phyloP scores from a whole-genome alignment of 2,888 invertebrate genomes.

The Salpingus planirostris region DNA sequence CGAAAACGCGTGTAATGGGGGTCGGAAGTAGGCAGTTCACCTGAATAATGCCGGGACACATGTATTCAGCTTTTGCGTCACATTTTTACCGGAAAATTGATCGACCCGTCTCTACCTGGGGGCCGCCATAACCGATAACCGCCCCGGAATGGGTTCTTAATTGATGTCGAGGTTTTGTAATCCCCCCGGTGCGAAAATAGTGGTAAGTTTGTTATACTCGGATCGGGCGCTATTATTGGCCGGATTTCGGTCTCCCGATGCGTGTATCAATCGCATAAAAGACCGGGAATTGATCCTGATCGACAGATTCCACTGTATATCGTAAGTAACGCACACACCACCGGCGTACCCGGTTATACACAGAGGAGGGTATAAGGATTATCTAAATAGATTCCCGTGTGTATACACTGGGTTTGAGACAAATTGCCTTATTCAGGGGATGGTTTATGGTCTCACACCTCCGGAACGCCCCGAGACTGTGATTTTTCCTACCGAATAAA shows the following conservation, averaged over 20 bases:
- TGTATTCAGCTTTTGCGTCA: too few species aligned
- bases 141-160: conserved; percentile 11
- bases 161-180: conserved; percentile 11
- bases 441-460: conserved; percentile 32
- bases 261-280: conserved; percentile 23
- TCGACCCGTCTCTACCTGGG: too few species aligned
- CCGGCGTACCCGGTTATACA: conserved; percentile 11
- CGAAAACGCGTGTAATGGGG: too few species aligned
- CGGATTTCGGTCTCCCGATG: too few species aligned
- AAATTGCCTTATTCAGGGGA: conserved; percentile 35
- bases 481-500: conserved; percentile 3
- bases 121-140: too few species aligned
- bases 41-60: too few species aligned
- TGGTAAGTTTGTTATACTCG: conserved; percentile 22
- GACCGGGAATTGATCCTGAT: conserved; percentile 25
- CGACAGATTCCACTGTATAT: conserved; percentile 22
- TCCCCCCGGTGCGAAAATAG: conserved; percentile 5
- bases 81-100: too few species aligned
- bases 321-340: too few species aligned
- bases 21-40: too few species aligned
- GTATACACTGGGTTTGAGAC: conserved; percentile 24
- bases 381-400: conserved; percentile 24
- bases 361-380: conserved; percentile 24
- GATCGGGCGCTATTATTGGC: too few species aligned
- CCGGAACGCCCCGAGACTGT: conserved; percentile 18